phyloP scores from a whole-genome alignment of 1,140 invertebrate species.

The Plectus sambesii region DNA sequence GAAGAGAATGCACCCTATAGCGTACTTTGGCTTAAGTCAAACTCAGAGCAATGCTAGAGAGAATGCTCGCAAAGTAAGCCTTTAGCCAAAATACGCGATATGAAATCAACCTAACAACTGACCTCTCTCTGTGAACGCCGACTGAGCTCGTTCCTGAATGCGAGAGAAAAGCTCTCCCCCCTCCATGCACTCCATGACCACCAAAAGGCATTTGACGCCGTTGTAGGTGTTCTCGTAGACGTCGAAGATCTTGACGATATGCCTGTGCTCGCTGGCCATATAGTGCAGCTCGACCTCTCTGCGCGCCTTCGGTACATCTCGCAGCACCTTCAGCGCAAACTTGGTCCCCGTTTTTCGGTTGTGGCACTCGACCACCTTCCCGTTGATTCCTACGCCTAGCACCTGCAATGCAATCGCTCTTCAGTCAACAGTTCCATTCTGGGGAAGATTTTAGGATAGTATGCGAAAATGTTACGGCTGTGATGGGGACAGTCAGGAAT shows the following conservation, averaged over 20 bases:
- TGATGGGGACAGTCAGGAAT: constrained; percentile 31
- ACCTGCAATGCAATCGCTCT: constrained; percentile 50
- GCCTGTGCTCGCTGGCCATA: constrained; percentile 71
- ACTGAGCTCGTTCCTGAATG: constrained; percentile 39
- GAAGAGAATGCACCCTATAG: too few species aligned
- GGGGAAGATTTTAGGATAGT: constrained; percentile 86
- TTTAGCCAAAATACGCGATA: too few species aligned
- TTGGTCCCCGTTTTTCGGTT: constrained; percentile 59
- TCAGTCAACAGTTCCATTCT: constrained; percentile 46
- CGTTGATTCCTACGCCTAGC: constrained; percentile 92
- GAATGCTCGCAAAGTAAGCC: too few species aligned
- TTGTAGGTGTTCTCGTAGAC: constrained; percentile 90
- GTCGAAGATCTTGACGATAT: constrained; percentile 85
- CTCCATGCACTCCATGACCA: constrained; percentile 98
- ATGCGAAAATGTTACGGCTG: constrained; percentile 64
- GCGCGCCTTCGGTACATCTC: constrained; percentile 77
- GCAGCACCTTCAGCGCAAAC: constrained; percentile 77
- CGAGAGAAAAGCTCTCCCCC: constrained; percentile 79
- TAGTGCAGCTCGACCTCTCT: constrained; percentile 91
- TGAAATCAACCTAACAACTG: too few species aligned
- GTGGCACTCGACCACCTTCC: constrained; percentile 67
- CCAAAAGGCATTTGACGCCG: constrained; percentile 74
- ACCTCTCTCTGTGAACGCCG: constrained; percentile 37
- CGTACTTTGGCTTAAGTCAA: constrained; percentile 1
- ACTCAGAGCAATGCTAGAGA: neutral